Conservation (phyloP, 2,797 vertebrate species). For the Carduelis carduelis region DNA sequence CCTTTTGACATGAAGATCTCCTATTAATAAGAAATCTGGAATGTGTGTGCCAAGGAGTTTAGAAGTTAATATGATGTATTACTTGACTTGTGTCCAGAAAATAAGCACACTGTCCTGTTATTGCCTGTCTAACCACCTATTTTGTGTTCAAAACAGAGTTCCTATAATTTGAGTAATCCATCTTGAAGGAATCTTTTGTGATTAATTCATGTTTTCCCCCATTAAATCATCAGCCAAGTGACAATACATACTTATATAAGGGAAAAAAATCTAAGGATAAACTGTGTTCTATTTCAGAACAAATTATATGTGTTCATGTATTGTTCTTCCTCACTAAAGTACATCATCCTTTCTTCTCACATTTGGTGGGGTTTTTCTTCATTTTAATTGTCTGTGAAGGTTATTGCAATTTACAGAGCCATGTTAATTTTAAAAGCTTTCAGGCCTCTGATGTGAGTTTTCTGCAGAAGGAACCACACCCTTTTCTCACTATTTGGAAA, state of each 20-base stretch:
- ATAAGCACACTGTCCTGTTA: not conserved
- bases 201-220: not conserved
- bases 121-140: not conserved
- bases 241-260: not conserved
- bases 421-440: not conserved
- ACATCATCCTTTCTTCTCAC: not conserved
- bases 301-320: not conserved
- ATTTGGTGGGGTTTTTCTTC: not conserved
- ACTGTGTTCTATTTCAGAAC: not conserved
- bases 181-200: not conserved
- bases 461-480: not conserved
- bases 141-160: not conserved
- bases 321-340: not conserved
- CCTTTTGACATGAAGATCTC: not conserved
- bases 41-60: not conserved
- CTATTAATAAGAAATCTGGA: not conserved
- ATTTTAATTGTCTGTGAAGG: not conserved
- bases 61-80: not conserved
- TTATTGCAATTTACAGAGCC: not conserved
- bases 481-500: not conserved
- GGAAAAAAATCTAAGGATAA: not conserved
- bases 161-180: not conserved
- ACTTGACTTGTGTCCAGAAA: constrained; percentile 10
- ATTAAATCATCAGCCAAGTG: not conserved
- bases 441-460: not conserved